These are phyloP conservation scores for Glaucomys volans DNA, from an alignment of 2,113 vertebrate genomes.

Conservation along the genomic window DNA sequence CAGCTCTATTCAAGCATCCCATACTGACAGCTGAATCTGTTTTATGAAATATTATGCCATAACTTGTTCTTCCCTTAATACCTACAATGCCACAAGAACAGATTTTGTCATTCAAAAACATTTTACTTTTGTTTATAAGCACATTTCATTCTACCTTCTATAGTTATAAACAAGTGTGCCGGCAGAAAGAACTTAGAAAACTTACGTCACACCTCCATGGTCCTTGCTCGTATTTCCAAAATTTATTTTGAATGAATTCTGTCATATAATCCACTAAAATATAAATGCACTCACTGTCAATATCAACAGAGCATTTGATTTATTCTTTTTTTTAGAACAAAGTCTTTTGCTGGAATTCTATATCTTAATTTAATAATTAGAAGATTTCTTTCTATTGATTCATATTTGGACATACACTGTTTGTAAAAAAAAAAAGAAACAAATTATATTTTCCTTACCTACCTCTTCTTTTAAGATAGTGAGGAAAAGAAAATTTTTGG, in stretches of 20 bases:
- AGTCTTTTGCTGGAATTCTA: not conserved
- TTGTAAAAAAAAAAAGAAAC: not conserved
- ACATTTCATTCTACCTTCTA: conserved; percentile 49
- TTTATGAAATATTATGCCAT: not conserved
- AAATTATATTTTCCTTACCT: conserved; percentile 26
- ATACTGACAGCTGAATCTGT: conserved; percentile 60
- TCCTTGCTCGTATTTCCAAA: conserved; percentile 35
- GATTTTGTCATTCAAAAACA: conserved; percentile 70
- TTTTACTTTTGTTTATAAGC: conserved; percentile 62
- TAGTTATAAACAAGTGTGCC: conserved; percentile 60
- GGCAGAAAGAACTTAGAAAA: conserved; percentile 43
- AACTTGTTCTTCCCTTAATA: conserved; percentile 26
- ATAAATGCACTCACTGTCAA: not conserved
- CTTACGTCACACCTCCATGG: not conserved
- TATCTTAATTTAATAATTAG: conserved; percentile 3
- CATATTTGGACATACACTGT: not conserved
- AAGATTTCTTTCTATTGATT: not conserved
- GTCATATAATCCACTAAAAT: conserved; percentile 23
- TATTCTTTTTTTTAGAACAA: conserved; percentile 26
- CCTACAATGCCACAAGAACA: conserved; percentile 42
- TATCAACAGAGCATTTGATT: not conserved
- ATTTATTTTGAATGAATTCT: conserved; percentile 56
- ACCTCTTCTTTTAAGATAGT: not conserved
- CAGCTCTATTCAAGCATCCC: conserved; percentile 33
- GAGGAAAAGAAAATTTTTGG: not conserved